phyloP scores from a whole-genome alignment of 2,888 invertebrate genomes.

The Drosophila antonietae region DNA sequence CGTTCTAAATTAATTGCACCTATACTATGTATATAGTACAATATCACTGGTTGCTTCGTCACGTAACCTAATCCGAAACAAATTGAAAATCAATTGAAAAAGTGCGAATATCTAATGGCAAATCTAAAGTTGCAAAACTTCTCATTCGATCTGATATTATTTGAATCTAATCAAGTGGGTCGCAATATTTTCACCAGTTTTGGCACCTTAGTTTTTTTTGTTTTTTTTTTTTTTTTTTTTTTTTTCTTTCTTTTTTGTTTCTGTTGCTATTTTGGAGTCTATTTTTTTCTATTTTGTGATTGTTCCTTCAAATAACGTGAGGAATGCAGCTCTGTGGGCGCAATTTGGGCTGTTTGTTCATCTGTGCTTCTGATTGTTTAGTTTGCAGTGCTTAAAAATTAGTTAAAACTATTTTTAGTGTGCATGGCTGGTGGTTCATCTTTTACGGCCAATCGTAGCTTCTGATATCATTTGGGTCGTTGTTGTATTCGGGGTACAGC shows the following conservation, averaged over 20 bases:
- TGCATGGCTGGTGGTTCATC: constrained; percentile 86
- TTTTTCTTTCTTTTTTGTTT: constrained; percentile 32
- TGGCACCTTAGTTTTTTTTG: constrained; percentile 34
- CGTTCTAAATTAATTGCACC: constrained; percentile 85
- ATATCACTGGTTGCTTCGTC: constrained; percentile 85
- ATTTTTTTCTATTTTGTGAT: constrained; percentile 27
- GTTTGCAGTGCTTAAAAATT: constrained; percentile 80
- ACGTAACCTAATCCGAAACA: constrained; percentile 82
- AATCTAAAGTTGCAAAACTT: constrained; percentile 52
- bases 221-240: constrained; percentile 27
- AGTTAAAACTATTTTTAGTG: constrained; percentile 82
- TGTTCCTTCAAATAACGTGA: constrained; percentile 58
- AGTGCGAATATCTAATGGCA: constrained; percentile 51
- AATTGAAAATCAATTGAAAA: constrained; percentile 67
- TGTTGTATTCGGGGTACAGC: constrained; percentile 95
- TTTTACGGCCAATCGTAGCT: constrained; percentile 89
- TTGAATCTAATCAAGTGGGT: constrained; percentile 45
- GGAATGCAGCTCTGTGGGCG: constrained; percentile 68
- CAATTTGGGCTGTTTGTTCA: constrained; percentile 53
- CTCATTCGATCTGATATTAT: constrained; percentile 39
- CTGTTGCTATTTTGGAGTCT: constrained; percentile 38
- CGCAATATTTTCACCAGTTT: constrained; percentile 60
- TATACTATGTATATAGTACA: constrained; percentile 85
- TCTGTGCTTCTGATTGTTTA: constrained; percentile 68
- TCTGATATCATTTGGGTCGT: constrained; percentile 95